These are phyloP conservation scores for Clytia hemisphaerica DNA, from an alignment of 30 jellyfish, hydroid and myxozoan genomes.

Conservation along the genomic window DNA sequence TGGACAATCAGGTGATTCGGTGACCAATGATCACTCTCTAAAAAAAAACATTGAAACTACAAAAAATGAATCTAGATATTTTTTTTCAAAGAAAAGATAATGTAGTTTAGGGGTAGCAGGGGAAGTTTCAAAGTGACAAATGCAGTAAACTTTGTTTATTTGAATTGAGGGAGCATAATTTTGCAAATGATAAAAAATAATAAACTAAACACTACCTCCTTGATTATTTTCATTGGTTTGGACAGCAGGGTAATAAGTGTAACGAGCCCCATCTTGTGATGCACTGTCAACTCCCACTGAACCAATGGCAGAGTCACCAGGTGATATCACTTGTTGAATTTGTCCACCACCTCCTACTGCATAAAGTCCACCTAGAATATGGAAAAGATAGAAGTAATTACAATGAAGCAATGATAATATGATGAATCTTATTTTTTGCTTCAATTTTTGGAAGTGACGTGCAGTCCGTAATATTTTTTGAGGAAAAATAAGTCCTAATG, in stretches of 20 bases:
- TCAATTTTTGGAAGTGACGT: too few relatives aligned
- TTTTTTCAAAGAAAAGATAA: too few relatives aligned
- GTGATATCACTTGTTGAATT: conserved; percentile 11
- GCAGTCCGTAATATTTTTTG: too few relatives aligned
- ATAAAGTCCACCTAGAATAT: conserved; percentile 6
- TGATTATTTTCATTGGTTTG: conserved; percentile 74
- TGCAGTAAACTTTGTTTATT: not conserved
- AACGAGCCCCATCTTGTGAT: conserved; percentile 70
- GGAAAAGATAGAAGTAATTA: too few relatives aligned
- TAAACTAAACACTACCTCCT: conserved; percentile 39
- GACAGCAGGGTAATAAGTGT: conserved; percentile 93
- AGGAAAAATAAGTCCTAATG: too few relatives aligned
- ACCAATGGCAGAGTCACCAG: conserved; percentile 4
- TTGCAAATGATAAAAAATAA: not conserved
- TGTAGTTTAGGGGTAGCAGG: not conserved
- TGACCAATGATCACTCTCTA: too few relatives aligned
- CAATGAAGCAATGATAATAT: too few relatives aligned
- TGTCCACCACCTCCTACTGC: conserved; percentile 38
- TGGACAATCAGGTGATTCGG: too few relatives aligned
- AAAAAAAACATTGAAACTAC: too few relatives aligned
- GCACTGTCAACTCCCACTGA: conserved; percentile 66
- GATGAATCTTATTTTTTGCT: too few relatives aligned
- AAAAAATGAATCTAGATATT: too few relatives aligned
- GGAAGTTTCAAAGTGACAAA: not conserved
- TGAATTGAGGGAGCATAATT: not conserved